Base-by-base conservation (phyloP, 2,888 invertebrate genomes). In the Aphidoletes aphidimyza region DNA sequence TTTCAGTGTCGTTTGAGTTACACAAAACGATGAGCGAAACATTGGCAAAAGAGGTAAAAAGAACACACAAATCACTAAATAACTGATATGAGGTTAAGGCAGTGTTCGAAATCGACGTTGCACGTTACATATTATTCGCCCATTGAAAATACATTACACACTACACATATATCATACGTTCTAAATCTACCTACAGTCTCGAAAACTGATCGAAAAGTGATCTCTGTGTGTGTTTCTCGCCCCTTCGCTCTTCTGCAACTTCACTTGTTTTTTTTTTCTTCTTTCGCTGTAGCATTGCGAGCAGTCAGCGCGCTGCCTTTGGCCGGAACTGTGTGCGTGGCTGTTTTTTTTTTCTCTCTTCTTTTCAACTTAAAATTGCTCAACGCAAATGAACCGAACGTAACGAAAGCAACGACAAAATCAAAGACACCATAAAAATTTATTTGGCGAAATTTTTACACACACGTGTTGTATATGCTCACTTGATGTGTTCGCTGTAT, bases 31-130 rank as follows among this genome's bases (percentile, higher is more conserved):
- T 22, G 54, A 54, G 69, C 69, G 26, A 54, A 26, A 26, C 54
- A 54, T 54, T 54, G 8, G 54, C 22, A 54, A 54, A 54, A 54
- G 69, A 30, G 69, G 69, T 69, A 30, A 69, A 69, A 69, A 69
- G 69, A 69, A 69, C 34, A 69, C 69, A 69, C 69, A 69, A 69
- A 69, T 69, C 69, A 69, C 69, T 69, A 69, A 69, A 69, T 69
- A 69, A 69, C 69, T 69, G 69, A 69, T 69, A 69, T 69, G 69
- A 69, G 54, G 22, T 54, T 54, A 54, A 54, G 69, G 69, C 30
- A 69, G 69, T 69, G 69, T 47, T 8, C 30, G 3, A 30, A 69
- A 30, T 69, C 69, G 30, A 69, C 47, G 17, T 34, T 69, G 69
- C 69, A 69, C 69, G 34, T 69, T 69, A 69, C 69, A 69, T 69